A percentile compares a stretch with the other conserved stretches of the same genome.
Conservation (phyloP, 30 jellyfish, hydroid and myxozoan genomes). For the Nemopilema nomurai region DNA sequence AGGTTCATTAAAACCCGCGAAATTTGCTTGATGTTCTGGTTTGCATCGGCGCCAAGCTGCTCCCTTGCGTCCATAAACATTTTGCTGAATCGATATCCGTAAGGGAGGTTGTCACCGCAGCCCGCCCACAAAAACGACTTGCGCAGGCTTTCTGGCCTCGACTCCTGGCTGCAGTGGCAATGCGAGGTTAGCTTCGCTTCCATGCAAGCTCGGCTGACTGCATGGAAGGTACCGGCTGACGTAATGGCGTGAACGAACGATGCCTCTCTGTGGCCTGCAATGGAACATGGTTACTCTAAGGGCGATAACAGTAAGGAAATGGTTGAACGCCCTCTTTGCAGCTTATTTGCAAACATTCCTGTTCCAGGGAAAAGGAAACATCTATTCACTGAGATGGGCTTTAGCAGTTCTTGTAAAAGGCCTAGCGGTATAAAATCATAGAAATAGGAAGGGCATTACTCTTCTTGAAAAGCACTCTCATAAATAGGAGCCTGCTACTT, state of each 20-base stretch:
- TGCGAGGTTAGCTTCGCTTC: slow-evolving; percentile 82
- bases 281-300: no score
- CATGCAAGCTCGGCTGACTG: slow-evolving; percentile 99
- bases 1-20: slow-evolving; percentile 88
- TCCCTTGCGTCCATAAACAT: slow-evolving; percentile 81
- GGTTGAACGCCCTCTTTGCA: no score
- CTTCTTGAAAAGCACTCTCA: no score
- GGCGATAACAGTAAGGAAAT: no score
- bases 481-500: no score
- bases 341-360: no score
- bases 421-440: no score
- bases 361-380: no score
- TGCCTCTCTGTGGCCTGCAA: slow-evolving; percentile 83
- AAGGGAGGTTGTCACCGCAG: slow-evolving; percentile 96
- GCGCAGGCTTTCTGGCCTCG: slow-evolving; percentile 69
- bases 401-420: no score
- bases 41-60: slow-evolving; percentile 32
- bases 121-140: slow-evolving; percentile 83
- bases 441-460: no score
- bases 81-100: slow-evolving; percentile 87
- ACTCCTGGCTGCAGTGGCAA: slow-evolving; percentile 92
- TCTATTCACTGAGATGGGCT: no score
- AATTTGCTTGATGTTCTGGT: slow-evolving; percentile 44
- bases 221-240: slow-evolving; percentile 93
- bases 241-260: slow-evolving; percentile 82